phyloP scores from a whole-genome alignment of 2,888 invertebrate genomes.

The Nysson spinosus region DNA sequence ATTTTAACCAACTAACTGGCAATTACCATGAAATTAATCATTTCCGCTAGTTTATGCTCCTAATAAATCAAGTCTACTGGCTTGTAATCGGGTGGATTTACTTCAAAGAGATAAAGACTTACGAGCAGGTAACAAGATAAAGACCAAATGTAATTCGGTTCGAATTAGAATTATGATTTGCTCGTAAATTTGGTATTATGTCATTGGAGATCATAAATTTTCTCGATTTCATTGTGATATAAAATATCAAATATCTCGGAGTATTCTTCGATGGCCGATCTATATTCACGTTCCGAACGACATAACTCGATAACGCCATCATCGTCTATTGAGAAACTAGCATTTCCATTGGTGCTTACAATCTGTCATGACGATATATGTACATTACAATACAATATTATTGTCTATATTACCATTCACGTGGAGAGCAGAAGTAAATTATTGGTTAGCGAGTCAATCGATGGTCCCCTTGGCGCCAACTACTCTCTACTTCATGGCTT shows the following conservation, averaged over 20 bases:
- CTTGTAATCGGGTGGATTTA: conserved; percentile 15
- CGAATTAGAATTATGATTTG: neutral
- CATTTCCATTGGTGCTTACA: conserved; percentile 37
- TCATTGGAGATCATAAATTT: too few relatives aligned
- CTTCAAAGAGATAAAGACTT: conserved; percentile 12
- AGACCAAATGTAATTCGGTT: neutral
- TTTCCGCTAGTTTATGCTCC: conserved; percentile 45
- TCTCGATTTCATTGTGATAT: too few relatives aligned
- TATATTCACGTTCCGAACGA: conserved; percentile 22
- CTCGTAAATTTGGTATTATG: too few relatives aligned
- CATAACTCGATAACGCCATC: conserved; percentile 29
- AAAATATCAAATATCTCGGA: conserved; percentile 24
- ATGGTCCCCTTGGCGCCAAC: conserved; percentile 52
- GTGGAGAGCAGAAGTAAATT: conserved; percentile 46
- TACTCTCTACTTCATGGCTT: conserved; percentile 13
- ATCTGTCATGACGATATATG: conserved; percentile 38
- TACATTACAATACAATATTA: conserved; percentile 45
- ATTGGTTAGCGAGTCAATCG: conserved; percentile 47
- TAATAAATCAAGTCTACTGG: conserved; percentile 45
- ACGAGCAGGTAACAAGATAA: neutral
- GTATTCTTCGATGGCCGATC: conserved; percentile 19
- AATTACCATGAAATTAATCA: conserved; percentile 72
- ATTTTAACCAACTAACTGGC: conserved; percentile 66
- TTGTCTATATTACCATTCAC: conserved; percentile 52
- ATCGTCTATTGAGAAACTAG: conserved; percentile 31